A percentile compares a stretch with the other conserved stretches of the same genome.
Conservation (phyloP, 1,140 invertebrate genomes). For the Pseudomyrmex concolor region DNA sequence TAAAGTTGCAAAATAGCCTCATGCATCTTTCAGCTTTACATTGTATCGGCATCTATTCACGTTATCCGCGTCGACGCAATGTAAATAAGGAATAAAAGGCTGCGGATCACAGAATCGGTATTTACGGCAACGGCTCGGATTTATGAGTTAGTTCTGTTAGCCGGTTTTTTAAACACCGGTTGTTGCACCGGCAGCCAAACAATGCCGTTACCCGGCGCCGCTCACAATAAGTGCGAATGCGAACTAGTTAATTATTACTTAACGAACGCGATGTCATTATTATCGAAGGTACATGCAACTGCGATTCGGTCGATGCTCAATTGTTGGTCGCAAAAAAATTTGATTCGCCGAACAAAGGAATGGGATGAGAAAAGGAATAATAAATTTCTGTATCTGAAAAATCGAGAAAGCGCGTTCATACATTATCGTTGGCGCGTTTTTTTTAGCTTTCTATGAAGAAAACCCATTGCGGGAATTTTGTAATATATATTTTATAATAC, state of each 20-base stretch:
- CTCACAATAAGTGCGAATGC: slow-evolving; percentile 13
- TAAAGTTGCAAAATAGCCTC: slow-evolving; percentile 14
- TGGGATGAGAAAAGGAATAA: not conserved
- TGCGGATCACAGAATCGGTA: slow-evolving; percentile 5
- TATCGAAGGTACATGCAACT: not conserved
- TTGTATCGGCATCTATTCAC: slow-evolving; percentile 13
- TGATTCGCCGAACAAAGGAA: not conserved
- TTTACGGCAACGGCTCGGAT: slow-evolving; percentile 30
- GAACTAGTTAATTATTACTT: slow-evolving; percentile 38
- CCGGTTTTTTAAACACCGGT: slow-evolving; percentile 6
- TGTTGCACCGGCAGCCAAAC: not conserved
- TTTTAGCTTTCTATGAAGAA: too few species aligned
- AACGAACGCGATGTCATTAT: slow-evolving; percentile 36
- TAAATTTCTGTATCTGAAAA: not conserved
- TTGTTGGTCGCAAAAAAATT: slow-evolving; percentile 36
- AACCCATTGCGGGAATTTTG: too few species aligned
- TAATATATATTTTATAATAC: too few species aligned
- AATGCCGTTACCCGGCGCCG: slow-evolving; percentile 10
- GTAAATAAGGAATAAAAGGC: slow-evolving; percentile 9
- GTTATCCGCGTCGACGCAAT: not conserved
- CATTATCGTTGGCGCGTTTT: too few species aligned
- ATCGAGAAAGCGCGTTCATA: too few species aligned
- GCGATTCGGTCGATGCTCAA: not conserved
- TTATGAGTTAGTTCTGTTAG: slow-evolving; percentile 10
- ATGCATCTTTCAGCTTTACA: slow-evolving; percentile 18